Percentiles rank a stretch among this genome's conserved stretches.
phyloP scores from a whole-genome alignment of 2,113 vertebrate species.

The Suncus etruscus region DNA sequence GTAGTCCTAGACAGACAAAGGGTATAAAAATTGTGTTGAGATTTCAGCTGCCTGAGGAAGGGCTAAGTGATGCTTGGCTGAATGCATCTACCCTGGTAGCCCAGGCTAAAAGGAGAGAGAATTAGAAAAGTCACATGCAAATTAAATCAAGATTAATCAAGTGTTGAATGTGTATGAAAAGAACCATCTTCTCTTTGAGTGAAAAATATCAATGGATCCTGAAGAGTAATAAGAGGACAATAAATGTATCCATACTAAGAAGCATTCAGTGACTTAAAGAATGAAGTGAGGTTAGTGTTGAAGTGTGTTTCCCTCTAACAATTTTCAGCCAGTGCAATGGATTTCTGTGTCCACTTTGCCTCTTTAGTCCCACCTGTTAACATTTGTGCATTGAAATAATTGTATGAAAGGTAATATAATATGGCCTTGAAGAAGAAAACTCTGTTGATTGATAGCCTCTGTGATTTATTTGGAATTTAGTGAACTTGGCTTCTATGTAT shows the following conservation, averaged over 20 bases:
- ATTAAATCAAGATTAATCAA: not conserved
- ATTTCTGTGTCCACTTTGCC: not conserved
- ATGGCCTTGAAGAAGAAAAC: conserved; percentile 21
- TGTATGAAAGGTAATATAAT: not conserved
- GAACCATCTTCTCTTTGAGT: not conserved
- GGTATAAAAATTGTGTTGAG: not conserved
- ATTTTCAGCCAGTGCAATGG: not conserved
- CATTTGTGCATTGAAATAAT: not conserved
- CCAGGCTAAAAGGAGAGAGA: not conserved
- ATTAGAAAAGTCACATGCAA: not conserved
- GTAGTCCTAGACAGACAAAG: not conserved
- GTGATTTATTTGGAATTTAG: not conserved
- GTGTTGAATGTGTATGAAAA: not conserved
- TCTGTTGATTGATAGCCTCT: not conserved
- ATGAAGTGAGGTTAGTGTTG: not conserved
- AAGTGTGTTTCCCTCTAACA: not conserved
- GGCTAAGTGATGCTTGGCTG: not conserved
- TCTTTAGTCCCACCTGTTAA: not conserved
- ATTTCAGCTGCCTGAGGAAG: not conserved
- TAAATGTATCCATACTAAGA: not conserved
- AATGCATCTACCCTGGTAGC: not conserved
- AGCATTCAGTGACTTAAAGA: not conserved
- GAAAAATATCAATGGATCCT: not conserved
- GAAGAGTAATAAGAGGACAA: not conserved
- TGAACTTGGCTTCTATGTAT: not conserved